Conservation (phyloP, 2,113 vertebrate genomes). For the Lamprologus callipterus region DNA sequence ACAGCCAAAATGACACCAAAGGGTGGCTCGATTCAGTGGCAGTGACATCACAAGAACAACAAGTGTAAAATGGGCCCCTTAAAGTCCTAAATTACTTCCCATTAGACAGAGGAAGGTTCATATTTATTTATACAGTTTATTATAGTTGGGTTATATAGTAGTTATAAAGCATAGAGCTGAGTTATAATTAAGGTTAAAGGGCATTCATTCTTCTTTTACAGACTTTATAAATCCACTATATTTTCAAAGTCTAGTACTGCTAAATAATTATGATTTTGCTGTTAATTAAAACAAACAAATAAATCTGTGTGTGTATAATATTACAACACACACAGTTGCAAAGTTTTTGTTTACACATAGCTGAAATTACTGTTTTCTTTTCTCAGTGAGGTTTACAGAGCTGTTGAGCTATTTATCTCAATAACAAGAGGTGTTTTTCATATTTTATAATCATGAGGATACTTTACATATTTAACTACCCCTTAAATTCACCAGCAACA, state of each 20-base stretch:
- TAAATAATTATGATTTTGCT: background rate
- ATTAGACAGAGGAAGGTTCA: background rate
- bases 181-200: background rate
- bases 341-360: background rate
- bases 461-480: background rate
- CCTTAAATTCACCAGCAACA: background rate
- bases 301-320: accelerated
- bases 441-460: background rate
- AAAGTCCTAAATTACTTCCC: background rate
- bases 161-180: background rate
- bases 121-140: background rate
- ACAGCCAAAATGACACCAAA: background rate
- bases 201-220: background rate
- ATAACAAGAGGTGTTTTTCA: background rate
- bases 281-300: background rate
- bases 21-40: background rate
- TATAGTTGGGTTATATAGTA: background rate
- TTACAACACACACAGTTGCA: background rate
- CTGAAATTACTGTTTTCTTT: background rate
- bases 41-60: background rate
- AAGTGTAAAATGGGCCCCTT: background rate
- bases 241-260: background rate
- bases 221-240: background rate
- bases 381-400: background rate
- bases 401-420: background rate